Evolutionary conservation across 2,113 vertebrate species (phyloP).

Genomic region (Sardina pilchardus): DNA sequence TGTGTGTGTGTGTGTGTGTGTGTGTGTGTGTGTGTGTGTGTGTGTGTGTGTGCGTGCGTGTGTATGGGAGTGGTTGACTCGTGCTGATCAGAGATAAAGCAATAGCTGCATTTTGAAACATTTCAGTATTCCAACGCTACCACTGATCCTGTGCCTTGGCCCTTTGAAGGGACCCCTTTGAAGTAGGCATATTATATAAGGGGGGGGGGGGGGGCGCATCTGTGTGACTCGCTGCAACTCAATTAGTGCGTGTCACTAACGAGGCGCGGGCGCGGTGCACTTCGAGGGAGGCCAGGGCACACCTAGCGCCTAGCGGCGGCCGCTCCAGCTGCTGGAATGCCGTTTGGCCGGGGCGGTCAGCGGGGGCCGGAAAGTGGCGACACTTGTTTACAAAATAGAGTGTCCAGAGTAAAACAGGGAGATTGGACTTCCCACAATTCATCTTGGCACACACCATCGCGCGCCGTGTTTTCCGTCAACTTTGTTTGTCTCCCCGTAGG

Average conservation of each 20-base stretch:
- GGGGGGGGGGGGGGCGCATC: slow-evolving; percentile 59
- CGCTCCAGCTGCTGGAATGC: slow-evolving; percentile 9
- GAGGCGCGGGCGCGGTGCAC: slow-evolving; percentile 40
- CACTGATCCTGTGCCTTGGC: slow-evolving; percentile 19
- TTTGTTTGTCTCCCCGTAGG: neutral
- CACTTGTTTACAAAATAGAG: slow-evolving; percentile 7
- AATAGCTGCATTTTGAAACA: neutral
- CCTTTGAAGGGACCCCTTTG: slow-evolving; percentile 64
- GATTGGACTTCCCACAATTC: neutral
- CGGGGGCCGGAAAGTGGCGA: neutral
- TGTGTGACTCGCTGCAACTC: slow-evolving; percentile 47
- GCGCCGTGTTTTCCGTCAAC: neutral
- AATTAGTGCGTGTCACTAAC: slow-evolving; percentile 55
- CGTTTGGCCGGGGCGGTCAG: neutral
- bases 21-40: slow-evolving; percentile 8
- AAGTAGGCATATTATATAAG: no score
- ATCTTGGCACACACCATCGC: neutral
- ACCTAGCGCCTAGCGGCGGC: slow-evolving; percentile 20
- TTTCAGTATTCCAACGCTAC: slow-evolving; percentile 20
- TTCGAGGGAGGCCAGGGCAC: slow-evolving; percentile 41
- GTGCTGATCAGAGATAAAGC: neutral
- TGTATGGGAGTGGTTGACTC: neutral
- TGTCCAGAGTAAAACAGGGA: neutral
- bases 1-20: slow-evolving; percentile 7
- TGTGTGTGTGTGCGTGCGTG: neutral